Conservation (phyloP, 2,797 vertebrate genomes). For the Pseudopleuronectes americanus region DNA sequence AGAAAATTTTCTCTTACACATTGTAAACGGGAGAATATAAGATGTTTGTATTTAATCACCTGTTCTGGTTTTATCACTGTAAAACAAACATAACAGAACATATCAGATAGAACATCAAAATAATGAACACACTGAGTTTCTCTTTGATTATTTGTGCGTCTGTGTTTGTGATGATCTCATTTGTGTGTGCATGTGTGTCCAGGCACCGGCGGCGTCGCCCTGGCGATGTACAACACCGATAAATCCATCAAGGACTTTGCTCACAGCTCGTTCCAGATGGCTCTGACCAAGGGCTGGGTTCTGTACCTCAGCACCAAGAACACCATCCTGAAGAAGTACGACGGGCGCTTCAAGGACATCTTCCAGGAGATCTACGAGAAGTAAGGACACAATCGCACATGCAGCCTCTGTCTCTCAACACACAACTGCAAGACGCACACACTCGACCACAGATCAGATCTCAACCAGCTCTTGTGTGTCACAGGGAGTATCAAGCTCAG, state of each 20-base stretch:
- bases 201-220: constrained; percentile 93
- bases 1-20: no score
- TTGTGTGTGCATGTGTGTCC: constrained; percentile 27
- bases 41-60: background rate
- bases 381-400: constrained; percentile 72
- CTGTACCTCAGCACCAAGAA: constrained; percentile 99
- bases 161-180: background rate
- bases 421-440: background rate
- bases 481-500: constrained; percentile 90
- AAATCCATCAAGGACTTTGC: constrained; percentile 94
- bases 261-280: constrained; percentile 99
- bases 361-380: constrained; percentile 99
- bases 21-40: no score
- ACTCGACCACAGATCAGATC: background rate
- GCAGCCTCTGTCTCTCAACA: background rate
- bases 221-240: constrained; percentile 99
- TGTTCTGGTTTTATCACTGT: background rate
- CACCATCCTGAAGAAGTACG: constrained; percentile 98
- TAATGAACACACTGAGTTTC: background rate
- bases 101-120: background rate
- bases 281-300: constrained; percentile 89
- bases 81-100: constrained; percentile 10
- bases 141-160: background rate
- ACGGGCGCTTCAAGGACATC: constrained; percentile 97
- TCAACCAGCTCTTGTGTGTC: constrained; percentile 9